Percentiles rank a stretch among this genome's conserved stretches.
These are phyloP conservation scores for Ariolimax columbianus DNA, from an alignment of 2,888 invertebrate genomes.

Conservation along the genomic window DNA sequence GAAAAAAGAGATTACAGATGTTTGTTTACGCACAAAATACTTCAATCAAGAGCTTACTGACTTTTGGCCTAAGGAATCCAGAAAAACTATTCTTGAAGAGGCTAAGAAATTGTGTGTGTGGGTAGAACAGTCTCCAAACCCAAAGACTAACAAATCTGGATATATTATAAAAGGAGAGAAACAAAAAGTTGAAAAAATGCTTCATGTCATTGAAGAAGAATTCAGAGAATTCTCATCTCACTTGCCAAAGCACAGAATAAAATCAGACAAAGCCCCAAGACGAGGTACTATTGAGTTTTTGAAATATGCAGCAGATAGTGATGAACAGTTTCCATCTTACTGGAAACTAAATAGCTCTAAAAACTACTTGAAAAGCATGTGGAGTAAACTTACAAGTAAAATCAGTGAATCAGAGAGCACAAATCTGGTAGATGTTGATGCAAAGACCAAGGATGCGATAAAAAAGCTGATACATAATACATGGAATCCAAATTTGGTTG, in stretches of 20 bases:
- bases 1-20: conserved; percentile 1
- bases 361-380: not conserved
- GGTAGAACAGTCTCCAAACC: conserved; percentile 5
- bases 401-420: not conserved
- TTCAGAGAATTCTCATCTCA: not conserved
- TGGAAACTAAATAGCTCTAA: conserved; percentile 54
- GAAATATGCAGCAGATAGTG: conserved; percentile 44
- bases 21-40: conserved; percentile 16
- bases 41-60: conserved; percentile 18
- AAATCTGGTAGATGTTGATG: conserved; percentile 51
- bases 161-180: conserved; percentile 48
- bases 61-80: conserved; percentile 11
- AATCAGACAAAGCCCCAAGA: conserved; percentile 26
- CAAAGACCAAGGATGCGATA: conserved; percentile 55
- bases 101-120: conserved; percentile 28
- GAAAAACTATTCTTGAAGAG: conserved; percentile 5
- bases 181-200: conserved; percentile 19
- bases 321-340: conserved; percentile 54
- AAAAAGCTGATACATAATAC: conserved; percentile 57
- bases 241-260: conserved; percentile 25
- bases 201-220: conserved; percentile 9
- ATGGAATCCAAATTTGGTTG: conserved; percentile 55
- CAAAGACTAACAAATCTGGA: conserved; percentile 19
- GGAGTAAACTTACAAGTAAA: not conserved
- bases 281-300: conserved; percentile 55